phyloP scores from a whole-genome alignment of 1,140 invertebrate species.

The Hylaeus anthracinus region DNA sequence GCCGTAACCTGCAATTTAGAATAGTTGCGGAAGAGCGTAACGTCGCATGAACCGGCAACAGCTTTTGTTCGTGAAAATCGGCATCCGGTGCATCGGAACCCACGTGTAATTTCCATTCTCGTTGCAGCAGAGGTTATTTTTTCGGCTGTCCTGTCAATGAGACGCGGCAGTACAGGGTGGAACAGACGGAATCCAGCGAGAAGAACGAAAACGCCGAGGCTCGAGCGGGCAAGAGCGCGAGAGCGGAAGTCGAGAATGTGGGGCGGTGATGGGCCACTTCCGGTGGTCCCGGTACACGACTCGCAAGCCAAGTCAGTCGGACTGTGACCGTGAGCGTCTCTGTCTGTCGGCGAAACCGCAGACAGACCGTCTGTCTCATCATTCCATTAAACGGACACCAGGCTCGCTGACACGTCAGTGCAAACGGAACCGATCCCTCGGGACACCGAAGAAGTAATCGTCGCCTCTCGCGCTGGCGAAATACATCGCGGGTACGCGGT shows the following conservation, averaged over 20 bases:
- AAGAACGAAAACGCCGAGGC: slow-evolving; percentile 32
- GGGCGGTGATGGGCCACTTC: slow-evolving; percentile 76
- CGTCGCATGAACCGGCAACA: background rate
- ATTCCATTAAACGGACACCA: slow-evolving; percentile 60
- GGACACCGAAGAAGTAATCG: background rate
- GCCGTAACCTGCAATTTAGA: no score
- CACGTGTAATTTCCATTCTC: slow-evolving; percentile 12
- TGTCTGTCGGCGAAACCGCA: slow-evolving; percentile 56
- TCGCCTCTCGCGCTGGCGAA: no score
- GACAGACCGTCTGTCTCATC: slow-evolving; percentile 64
- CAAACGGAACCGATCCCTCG: slow-evolving; percentile 3
- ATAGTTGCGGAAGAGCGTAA: background rate
- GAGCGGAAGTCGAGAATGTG: slow-evolving; percentile 66
- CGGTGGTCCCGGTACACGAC: slow-evolving; percentile 69
- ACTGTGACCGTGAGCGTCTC: slow-evolving; percentile 42
- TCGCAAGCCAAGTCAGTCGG: slow-evolving; percentile 59
- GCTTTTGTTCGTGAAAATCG: slow-evolving; percentile 31
- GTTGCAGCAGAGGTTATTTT: background rate
- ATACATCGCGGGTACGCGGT: no score
- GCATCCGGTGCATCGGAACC: slow-evolving; percentile 1
- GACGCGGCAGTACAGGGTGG: background rate
- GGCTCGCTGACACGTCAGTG: slow-evolving; percentile 37
- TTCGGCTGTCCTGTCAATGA: slow-evolving; percentile 7
- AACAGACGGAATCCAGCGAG: background rate
- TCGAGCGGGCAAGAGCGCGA: slow-evolving; percentile 43